Evolutionary conservation across 2,113 vertebrate genomes (phyloP), one percentile per base, ranked within the genome.

Genomic region (Sterrhoptilus dennistouni): DNA sequence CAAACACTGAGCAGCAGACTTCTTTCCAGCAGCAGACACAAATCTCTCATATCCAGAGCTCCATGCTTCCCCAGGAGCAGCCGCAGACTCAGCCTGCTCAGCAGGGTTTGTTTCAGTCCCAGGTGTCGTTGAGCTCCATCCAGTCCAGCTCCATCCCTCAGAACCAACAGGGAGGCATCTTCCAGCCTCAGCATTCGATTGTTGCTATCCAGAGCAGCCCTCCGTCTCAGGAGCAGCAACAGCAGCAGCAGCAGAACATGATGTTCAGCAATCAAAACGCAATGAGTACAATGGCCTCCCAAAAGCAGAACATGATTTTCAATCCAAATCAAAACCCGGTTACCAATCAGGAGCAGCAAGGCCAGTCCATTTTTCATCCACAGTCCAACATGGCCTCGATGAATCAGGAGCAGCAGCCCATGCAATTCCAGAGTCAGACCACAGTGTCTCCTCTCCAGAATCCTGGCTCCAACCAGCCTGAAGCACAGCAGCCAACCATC

Each of bases 351-450:
- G 99, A 99, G 79, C 98, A 99, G 17, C 99, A 98, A 79, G 99
- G 98, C 95, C 97, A 98, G 54, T 96, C 99, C 44, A 96, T 99
- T 81, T 99, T 99, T 90, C 99, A 99, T 88, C 98, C 99, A 6
- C 99, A 99, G 96, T 97, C 97, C 84, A 98, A 96, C 90, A 98
- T 99, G 97, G 97, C 98, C 20, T 77, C 98, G 1, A 98, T 99
- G 90, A 98, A 97, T 95, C 99, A 99, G 96, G 98, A 98, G 42
- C 98, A 98, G 44, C 99, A 99, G 96, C 98, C 99, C 80, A 99
- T 99, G 99, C 98, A 99, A 47, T 98, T 99, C 97, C 99, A 99
- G 97, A 99, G 98, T 85, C 99, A 99, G 96, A 98, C 98, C 63
- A 97, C 99, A 1, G 98, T 98, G 68, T 98, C 98, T 61, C 95